Evolutionary conservation across 1,140 invertebrate species (phyloP), one percentile per base, ranked within the genome.

Genomic region (Plodia interpunctella): DNA sequence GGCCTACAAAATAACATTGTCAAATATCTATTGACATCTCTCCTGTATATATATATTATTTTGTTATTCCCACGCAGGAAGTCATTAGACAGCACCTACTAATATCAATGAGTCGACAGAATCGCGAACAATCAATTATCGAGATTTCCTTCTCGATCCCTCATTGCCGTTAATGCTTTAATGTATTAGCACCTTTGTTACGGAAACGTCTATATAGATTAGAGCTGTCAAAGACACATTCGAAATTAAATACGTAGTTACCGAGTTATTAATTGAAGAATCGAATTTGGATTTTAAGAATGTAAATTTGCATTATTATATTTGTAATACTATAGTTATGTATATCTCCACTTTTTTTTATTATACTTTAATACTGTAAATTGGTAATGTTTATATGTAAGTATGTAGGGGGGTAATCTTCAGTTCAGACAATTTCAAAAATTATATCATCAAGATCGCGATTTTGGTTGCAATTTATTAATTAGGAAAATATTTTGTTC

Each of bases 181-280:
- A 62, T 62, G 60, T 62, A 57, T 62, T 51, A 57, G 60, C 55
- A 62, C 55, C 60, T 57, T 62, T 62, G 30, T 57, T 57, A 32
- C 19, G 35, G 9, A 57, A 57, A 54, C 35, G 50, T 30, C 49
- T 50, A 20, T 54, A 51, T 20, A 20, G 51, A 54, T 53, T 59
- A 38, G 9, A 51, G 21, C 49, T 53, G 57, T 59, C 57, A 59
- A 52, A 52, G 10, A 32, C 15, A 59, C 49, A 52, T 57, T 18
- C 11, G 11, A 53, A 53, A 53, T 53, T 53, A 25, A 53, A 53
- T 11, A 25, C 19, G 21, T n/a, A 25, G 21, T 21, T 52, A 25
- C 20, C 9, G 4, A 10, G 18, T 53, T 53, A 25, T 53, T 53
- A 53, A 53, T 53, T 53, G 20, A 53, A n/a, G 30, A 5, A n/a